Conservation (phyloP, 2,888 invertebrate genomes). For the Thera obeliscata region DNA sequence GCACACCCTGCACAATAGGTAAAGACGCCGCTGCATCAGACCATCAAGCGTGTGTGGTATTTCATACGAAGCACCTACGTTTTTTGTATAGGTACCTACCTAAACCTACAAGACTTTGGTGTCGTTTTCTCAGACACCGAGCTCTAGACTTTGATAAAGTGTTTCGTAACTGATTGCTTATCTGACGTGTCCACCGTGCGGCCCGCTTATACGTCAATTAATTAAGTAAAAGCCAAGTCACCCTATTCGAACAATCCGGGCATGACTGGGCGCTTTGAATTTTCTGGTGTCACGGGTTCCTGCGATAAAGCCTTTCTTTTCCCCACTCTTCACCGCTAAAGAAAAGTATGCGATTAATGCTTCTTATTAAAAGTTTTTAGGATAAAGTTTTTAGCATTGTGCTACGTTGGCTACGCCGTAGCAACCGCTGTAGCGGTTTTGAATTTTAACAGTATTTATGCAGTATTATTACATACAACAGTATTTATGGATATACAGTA, state of each 20-base stretch:
- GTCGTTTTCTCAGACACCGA: conserved; percentile 12
- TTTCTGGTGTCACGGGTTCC: conserved; percentile 79
- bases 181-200: conserved; percentile 50
- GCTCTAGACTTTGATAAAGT: conserved; percentile 35
- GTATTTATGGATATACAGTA: too few relatives aligned
- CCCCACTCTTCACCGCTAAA: conserved; percentile 57
- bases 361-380: conserved; percentile 79
- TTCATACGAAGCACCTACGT: too few relatives aligned
- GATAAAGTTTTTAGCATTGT: conserved; percentile 64
- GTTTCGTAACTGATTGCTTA: conserved; percentile 37
- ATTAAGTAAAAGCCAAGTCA: conserved; percentile 79
- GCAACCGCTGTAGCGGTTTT: neutral
- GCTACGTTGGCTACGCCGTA: conserved; percentile 11
- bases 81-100: too few relatives aligned
- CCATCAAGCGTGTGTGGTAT: too few relatives aligned
- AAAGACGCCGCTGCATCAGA: too few relatives aligned
- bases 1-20: too few relatives aligned
- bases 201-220: conserved; percentile 66
- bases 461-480: too few relatives aligned
- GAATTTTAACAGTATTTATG: neutral
- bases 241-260: conserved; percentile 74
- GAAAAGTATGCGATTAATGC: conserved; percentile 77
- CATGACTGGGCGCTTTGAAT: conserved; percentile 80
- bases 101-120: neutral
- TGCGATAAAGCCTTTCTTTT: conserved; percentile 70